phyloP scores from a whole-genome alignment of 23 tunicate species.

The Ascidia mentula region DNA sequence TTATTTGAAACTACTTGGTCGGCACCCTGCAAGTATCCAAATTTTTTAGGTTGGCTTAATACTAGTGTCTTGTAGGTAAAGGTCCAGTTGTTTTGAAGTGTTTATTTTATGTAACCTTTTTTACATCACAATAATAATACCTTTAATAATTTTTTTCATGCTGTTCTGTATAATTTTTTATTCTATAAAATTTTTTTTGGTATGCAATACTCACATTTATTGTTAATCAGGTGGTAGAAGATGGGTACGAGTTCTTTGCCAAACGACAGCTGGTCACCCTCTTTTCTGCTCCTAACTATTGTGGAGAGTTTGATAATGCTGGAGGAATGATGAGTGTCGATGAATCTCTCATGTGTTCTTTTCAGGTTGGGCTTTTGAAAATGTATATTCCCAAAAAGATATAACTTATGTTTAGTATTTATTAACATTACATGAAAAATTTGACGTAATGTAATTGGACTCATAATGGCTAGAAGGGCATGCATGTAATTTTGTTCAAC shows the following conservation, averaged over 20 bases:
- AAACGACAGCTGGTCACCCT: constrained; percentile 97
- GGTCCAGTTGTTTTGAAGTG: too few species aligned
- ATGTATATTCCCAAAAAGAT: neutral
- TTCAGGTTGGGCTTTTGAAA: constrained; percentile 49
- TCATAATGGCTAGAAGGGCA: too few species aligned
- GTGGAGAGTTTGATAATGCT: constrained; percentile 99
- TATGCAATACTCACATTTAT: neutral
- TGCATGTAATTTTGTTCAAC: too few species aligned
- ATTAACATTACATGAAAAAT: too few species aligned
- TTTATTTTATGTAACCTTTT: neutral
- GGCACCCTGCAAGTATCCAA: too few species aligned
- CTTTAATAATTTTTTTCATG: neutral
- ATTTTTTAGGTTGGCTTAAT: too few species aligned
- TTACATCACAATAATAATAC: neutral
- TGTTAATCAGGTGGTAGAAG: constrained; percentile 80
- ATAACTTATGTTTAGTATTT: too few species aligned
- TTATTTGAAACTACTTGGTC: too few species aligned
- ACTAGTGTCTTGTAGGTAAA: too few species aligned
- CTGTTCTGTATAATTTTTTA: too few species aligned
- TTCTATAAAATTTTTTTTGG: neutral
- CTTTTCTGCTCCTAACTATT: constrained; percentile 98
- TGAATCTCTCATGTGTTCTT: constrained; percentile 95
- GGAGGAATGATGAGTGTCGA: constrained; percentile 99
- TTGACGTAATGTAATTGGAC: too few species aligned
- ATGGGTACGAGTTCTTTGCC: constrained; percentile 99